phyloP scores from a whole-genome alignment of 2,797 vertebrate genomes.

The Phoeniculus purpureus region DNA sequence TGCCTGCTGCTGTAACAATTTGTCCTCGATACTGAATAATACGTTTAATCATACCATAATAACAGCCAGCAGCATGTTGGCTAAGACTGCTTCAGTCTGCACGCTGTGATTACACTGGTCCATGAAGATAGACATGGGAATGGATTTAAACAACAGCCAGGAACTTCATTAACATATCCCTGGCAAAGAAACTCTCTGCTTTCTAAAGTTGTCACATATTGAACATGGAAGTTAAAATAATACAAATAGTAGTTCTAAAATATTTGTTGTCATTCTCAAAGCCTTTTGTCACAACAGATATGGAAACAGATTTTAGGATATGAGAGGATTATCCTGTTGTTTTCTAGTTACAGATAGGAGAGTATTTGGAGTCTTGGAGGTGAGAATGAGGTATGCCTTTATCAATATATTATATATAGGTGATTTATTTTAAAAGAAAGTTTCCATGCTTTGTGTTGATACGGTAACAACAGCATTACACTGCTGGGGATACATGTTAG shows the following conservation, averaged over 20 bases:
- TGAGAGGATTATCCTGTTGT: background rate
- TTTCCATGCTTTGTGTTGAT: background rate
- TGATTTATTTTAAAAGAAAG: background rate
- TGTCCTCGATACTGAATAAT: background rate
- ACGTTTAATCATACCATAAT: background rate
- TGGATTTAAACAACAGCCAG: background rate
- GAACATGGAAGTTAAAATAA: background rate
- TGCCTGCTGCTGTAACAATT: constrained; percentile 8
- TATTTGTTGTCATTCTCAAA: background rate
- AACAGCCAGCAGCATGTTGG: background rate
- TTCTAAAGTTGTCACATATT: background rate
- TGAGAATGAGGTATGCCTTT: background rate
- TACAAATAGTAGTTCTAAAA: background rate
- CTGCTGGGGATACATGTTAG: background rate
- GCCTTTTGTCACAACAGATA: background rate
- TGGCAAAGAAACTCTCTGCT: background rate
- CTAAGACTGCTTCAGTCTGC: background rate
- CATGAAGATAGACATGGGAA: background rate
- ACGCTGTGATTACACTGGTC: background rate
- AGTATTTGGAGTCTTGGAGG: background rate
- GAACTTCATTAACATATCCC: background rate
- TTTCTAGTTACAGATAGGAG: background rate
- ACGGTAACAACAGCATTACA: background rate
- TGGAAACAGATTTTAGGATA: background rate
- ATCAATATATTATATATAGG: background rate